Base-by-base conservation (phyloP, 1,140 invertebrate genomes). In the Holotrichia oblita region DNA sequence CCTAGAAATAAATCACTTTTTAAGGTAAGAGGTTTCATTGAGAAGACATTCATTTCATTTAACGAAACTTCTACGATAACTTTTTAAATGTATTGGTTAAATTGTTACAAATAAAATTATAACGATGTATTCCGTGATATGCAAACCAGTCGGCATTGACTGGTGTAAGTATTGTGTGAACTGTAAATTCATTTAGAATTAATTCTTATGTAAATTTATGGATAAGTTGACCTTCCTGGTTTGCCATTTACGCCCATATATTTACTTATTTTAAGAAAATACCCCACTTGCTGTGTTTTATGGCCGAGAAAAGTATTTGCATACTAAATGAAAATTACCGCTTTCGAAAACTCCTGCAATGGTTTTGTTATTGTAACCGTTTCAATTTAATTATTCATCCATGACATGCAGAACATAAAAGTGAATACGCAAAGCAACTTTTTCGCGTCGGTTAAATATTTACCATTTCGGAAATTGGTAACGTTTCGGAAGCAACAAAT, bases 211-310 rank as follows among this genome's bases (percentile, higher is more conserved):
- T n/a, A 14, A 48, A 48, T 48, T 48, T 48, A 48, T 48, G 44
- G 44, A 48, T 48, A 3, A 48, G 12, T 48, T 48, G 44, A 48
- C 44, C 44, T 48, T 48, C 7, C 44, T 48, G 44, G 44, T 48
- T 48, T 48, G 44, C n/a, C 44, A 48, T 12, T n/a, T 48, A 48
- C 44, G 44, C 12, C 10, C n/a, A 48, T 48, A n/a, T 48, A 48
- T 48, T 48, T 48, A 48, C 44, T 48, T 48, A 48, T 48, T 48
- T 48, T 48, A 48, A 48, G 44, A 48, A 48, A 48, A n/a, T 48
- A 9, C 9, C n/a, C 42, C 42, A 48, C n/a, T 12, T 9, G 8
- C 44, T n/a, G 12, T 48, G 44, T 48, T 48, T 48, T 48, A 48
- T 12, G 12, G n/a, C 44, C 44, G 44, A 48, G 12, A 14, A 12